phyloP scores from a whole-genome alignment of 2,113 vertebrate genomes.

The Scopus umbretta region DNA sequence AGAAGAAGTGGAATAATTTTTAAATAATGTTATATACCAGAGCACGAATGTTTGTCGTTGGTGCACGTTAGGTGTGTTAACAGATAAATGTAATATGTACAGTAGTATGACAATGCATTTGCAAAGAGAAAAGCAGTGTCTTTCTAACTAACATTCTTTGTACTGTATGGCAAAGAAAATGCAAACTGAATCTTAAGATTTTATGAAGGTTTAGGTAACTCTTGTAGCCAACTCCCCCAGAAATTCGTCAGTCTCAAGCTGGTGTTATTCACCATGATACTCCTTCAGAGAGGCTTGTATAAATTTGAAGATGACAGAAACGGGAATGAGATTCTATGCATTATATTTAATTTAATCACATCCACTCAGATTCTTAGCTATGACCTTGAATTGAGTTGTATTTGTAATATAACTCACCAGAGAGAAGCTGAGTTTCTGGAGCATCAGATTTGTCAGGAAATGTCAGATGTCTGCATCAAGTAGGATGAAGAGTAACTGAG shows the following conservation, averaged over 20 bases:
- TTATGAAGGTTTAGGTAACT: neutral
- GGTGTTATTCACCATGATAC: neutral
- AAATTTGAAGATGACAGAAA: conserved; percentile 14
- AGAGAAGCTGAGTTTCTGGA: conserved; percentile 5
- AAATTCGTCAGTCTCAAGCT: neutral
- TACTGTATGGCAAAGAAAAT: neutral
- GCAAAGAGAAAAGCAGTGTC: neutral
- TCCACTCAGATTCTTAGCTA: neutral
- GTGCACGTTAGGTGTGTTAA: neutral
- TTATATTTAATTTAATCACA: neutral
- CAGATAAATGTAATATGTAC: neutral
- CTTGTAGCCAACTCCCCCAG: neutral
- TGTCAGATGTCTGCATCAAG: conserved; percentile 1
- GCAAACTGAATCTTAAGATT: neutral
- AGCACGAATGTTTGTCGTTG: neutral
- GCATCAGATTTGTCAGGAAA: conserved; percentile 3
- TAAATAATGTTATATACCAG: neutral
- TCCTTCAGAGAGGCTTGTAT: neutral
- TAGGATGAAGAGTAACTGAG: conserved; percentile 4
- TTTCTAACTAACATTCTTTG: neutral
- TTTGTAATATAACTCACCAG: neutral
- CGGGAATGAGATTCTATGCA: neutral
- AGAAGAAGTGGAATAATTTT: neutral
- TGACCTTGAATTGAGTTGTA: conserved; percentile 7
- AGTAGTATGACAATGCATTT: neutral